Evolutionary conservation across 2,797 vertebrate species (phyloP), one percentile per base, ranked within the genome.

Genomic region (Clarias laeviceps): DNA sequence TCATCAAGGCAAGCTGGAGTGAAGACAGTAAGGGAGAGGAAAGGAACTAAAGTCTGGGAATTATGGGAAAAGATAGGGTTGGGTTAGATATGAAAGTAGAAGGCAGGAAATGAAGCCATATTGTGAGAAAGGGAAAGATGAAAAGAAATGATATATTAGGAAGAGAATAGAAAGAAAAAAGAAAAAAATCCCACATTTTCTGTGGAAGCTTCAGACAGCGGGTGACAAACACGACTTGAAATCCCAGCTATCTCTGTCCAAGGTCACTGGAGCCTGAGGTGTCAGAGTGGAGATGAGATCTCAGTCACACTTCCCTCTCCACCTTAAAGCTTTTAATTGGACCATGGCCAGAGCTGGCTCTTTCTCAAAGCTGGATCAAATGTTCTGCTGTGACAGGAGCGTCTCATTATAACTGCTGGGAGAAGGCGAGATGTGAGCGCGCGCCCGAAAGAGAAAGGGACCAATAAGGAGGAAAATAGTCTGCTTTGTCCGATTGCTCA

Each of bases 311-410:
- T n/a, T 50, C 73, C 37, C 37, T 45, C 57, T 37, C 59, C 14
- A 59, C 56, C 45, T 73, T 87, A 87, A 72, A 82, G 34, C 83
- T 85, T 85, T 88, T 87, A 90, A 89, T 89, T 87, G 83, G 85
- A 82, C 82, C 76, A 40, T 82, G 73, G 86, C 82, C 80, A 76
- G 59, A 87, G 74, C 79, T 84, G 84, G 87, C 57, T 83, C 82
- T 82, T 61, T 59, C 82, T 90, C 87, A 14, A 74, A 77, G 82
- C 70, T 78, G 79, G 81, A 87, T 88, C 78, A 82, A 68, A 84
- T 59, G 72, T 37, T 87, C 79, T 45, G 77, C 59, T 81, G 80
- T 86, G 87, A 85, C 70, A 78, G 85, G 7, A 83, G 64, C 80
- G 76, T 70, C 84, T 87, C 88, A 82, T 90, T 86, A 87, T 56